A percentile compares a stretch with the other conserved stretches of the same genome.
Conservation (phyloP, 1,140 invertebrate genomes). For the Drosophila varians region DNA sequence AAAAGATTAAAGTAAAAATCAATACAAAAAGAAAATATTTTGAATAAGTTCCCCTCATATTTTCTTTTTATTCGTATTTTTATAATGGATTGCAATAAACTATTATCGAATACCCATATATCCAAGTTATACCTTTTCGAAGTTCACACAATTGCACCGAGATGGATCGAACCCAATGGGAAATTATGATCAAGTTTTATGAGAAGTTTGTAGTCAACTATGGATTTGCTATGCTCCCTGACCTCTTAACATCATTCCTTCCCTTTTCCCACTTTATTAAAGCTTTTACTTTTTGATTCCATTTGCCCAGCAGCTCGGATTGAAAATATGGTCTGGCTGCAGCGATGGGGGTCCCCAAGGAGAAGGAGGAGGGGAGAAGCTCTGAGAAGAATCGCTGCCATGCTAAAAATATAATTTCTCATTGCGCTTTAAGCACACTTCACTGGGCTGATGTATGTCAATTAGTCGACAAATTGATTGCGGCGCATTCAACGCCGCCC, state of each 20-base stretch:
- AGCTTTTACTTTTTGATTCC: conserved; percentile 51
- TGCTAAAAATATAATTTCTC: conserved; percentile 64
- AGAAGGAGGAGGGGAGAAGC: background rate
- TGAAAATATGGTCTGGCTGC: background rate
- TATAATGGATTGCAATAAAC: no score
- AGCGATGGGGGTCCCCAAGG: background rate
- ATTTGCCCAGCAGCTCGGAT: conserved; percentile 18
- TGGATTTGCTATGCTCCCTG: conserved; percentile 28
- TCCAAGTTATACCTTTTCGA: background rate
- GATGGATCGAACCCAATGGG: conserved; percentile 6
- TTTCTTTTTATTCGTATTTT: no score
- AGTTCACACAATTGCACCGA: conserved; percentile 21
- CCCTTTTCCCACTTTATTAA: conserved; percentile 41
- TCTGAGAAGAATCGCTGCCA: conserved; percentile 2
- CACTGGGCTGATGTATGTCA: conserved; percentile 67
- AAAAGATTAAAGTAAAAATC: background rate
- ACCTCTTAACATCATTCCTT: background rate
- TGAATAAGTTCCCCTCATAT: no score
- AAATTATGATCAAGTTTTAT: conserved; percentile 33
- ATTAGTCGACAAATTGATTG: conserved; percentile 77
- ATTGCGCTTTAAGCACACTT: conserved; percentile 67
- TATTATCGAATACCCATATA: background rate
- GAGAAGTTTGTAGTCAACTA: conserved; percentile 20
- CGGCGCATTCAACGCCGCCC: conserved; percentile 47
- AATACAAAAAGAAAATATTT: no score